These are phyloP conservation scores for Urocynchramus pylzowi DNA, from an alignment of 2,113 vertebrate species.

Conservation along the genomic window DNA sequence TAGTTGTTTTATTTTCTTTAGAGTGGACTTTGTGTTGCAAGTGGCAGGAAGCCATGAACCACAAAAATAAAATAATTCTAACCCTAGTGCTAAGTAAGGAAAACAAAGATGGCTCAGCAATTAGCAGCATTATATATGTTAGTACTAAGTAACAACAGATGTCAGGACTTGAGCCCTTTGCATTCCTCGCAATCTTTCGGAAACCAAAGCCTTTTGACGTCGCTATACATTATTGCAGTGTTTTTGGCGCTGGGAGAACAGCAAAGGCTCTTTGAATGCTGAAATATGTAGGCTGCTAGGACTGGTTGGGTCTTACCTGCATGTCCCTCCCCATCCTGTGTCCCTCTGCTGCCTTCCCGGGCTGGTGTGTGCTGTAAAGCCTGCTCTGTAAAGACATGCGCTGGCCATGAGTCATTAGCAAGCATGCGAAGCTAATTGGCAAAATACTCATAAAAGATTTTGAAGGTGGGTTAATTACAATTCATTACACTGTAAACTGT, in stretches of 20 bases:
- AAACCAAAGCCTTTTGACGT: constrained; percentile 72
- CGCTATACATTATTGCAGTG: constrained; percentile 65
- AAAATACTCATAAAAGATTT: constrained; percentile 82
- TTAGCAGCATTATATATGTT: constrained; percentile 82
- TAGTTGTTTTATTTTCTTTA: constrained; percentile 78
- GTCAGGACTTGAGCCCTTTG: constrained; percentile 68
- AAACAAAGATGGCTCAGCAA: constrained; percentile 85
- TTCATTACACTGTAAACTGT: constrained; percentile 82
- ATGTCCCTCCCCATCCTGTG: constrained; percentile 20
- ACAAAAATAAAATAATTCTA: constrained; percentile 84
- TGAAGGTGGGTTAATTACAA: constrained; percentile 87
- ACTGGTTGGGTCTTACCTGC: constrained; percentile 59
- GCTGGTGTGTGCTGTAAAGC: constrained; percentile 56
- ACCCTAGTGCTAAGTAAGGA: constrained; percentile 79
- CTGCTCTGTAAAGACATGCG: constrained; percentile 77
- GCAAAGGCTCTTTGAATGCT: constrained; percentile 13
- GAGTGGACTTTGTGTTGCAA: constrained; percentile 76
- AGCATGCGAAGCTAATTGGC: constrained; percentile 82
- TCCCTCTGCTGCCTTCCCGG: constrained; percentile 71
- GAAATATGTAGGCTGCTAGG: neutral
- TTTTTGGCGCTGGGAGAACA: constrained; percentile 38
- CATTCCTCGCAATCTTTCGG: constrained; percentile 73
- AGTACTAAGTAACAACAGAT: constrained; percentile 83
- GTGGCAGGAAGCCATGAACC: constrained; percentile 80
- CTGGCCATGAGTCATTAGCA: constrained; percentile 80